These are phyloP conservation scores for Melinaea menophilus DNA, from an alignment of 2,888 invertebrate genomes.

Conservation along the genomic window DNA sequence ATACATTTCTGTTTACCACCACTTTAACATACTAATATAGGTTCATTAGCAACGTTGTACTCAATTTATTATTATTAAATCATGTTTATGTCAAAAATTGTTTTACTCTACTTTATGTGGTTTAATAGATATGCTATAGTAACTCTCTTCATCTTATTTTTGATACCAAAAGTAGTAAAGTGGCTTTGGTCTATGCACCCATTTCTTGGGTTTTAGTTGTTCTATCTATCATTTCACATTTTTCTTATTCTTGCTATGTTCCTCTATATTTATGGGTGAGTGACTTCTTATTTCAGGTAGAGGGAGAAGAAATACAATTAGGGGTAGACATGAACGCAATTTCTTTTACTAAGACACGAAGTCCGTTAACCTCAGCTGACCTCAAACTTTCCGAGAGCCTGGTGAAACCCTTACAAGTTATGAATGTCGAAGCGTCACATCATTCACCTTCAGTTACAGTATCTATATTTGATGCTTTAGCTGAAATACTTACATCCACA, in stretches of 20 bases:
- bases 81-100: constrained; percentile 31
- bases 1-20: neutral
- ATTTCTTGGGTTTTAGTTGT: constrained; percentile 36
- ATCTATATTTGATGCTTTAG: constrained; percentile 78
- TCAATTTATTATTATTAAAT: constrained; percentile 32
- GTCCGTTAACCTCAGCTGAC: constrained; percentile 70
- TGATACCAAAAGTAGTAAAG: constrained; percentile 65
- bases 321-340: constrained; percentile 74
- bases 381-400: constrained; percentile 72
- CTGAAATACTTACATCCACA: constrained; percentile 77
- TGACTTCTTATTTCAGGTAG: constrained; percentile 77
- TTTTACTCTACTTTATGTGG: constrained; percentile 29
- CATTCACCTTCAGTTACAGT: constrained; percentile 78
- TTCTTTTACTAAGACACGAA: constrained; percentile 71
- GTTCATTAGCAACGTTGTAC: neutral
- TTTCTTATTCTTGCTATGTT: constrained; percentile 21
- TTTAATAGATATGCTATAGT: constrained; percentile 15
- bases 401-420: constrained; percentile 66
- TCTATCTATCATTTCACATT: constrained; percentile 34
- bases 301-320: constrained; percentile 75
- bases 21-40: neutral
- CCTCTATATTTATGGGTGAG: constrained; percentile 75
- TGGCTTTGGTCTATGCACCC: constrained; percentile 74
- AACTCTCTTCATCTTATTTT: constrained; percentile 36
- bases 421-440: constrained; percentile 77